Conservation (phyloP, 1,140 invertebrate genomes). For the Saccostrea glomerata region DNA sequence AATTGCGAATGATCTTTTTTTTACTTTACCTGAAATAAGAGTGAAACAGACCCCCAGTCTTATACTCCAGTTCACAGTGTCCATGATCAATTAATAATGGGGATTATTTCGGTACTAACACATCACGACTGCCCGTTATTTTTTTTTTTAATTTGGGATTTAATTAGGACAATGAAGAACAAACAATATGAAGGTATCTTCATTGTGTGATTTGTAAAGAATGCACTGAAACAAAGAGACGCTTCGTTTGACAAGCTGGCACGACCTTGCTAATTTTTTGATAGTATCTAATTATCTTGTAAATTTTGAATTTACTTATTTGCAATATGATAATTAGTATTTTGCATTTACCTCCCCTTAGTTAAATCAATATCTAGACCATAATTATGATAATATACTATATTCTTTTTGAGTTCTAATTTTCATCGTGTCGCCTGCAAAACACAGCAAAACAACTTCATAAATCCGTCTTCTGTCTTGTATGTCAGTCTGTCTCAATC, state of each 20-base stretch:
- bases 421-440: too few relatives aligned
- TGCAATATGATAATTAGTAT: too few relatives aligned
- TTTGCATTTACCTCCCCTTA: too few relatives aligned
- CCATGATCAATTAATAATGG: not conserved
- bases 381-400: too few relatives aligned
- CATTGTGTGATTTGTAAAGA: not conserved
- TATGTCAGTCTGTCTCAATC: too few relatives aligned
- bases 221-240: not conserved
- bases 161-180: not conserved
- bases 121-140: not conserved
- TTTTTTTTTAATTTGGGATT: not conserved
- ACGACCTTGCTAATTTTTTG: not conserved
- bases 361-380: too few relatives aligned
- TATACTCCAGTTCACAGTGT: not conserved
- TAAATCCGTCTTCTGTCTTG: too few relatives aligned
- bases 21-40: not conserved
- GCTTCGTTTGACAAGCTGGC: conserved; percentile 4
- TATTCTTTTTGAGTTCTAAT: too few relatives aligned
- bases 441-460: too few relatives aligned
- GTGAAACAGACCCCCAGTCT: not conserved
- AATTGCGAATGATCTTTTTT: too few relatives aligned
- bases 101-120: not conserved
- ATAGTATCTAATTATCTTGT: not conserved
- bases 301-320: too few relatives aligned
- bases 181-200: not conserved